These are phyloP conservation scores for Macaria liturata DNA, from an alignment of 2,888 invertebrate species.

Conservation along the genomic window DNA sequence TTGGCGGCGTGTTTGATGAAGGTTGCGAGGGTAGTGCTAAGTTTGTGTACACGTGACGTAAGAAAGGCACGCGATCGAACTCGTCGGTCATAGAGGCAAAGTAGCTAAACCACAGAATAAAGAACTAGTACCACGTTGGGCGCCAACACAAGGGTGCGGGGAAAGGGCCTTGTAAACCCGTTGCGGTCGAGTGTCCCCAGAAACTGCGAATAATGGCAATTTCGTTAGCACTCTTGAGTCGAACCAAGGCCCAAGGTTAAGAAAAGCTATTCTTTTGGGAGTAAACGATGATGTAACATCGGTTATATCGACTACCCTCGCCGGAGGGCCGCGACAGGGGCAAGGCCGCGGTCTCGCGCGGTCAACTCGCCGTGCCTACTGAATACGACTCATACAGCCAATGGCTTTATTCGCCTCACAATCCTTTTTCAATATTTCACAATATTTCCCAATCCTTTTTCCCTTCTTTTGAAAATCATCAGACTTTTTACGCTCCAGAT, in stretches of 20 bases:
- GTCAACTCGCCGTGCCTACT: slow-evolving; percentile 36
- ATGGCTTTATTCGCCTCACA: slow-evolving; percentile 29
- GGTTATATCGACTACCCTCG: slow-evolving; percentile 5
- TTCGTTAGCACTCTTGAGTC: slow-evolving; percentile 9
- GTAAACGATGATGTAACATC: slow-evolving; percentile 7
- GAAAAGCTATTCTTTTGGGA: slow-evolving; percentile 9
- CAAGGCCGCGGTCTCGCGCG: slow-evolving; percentile 55
- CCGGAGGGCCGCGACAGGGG: slow-evolving; percentile 25
- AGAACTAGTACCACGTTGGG: slow-evolving; percentile 46
- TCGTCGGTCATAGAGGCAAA: slow-evolving; percentile 36
- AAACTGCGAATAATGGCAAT: slow-evolving; percentile 22
- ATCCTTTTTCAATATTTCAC: slow-evolving; percentile 10
- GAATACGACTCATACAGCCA: slow-evolving; percentile 35
- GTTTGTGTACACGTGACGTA: slow-evolving; percentile 51
- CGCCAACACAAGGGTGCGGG: slow-evolving; percentile 38
- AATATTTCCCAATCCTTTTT: slow-evolving; percentile 13
- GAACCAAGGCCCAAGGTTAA: slow-evolving; percentile 11
- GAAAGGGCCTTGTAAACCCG: neutral
- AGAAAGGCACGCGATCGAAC: slow-evolving; percentile 48
- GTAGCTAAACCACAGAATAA: slow-evolving; percentile 18
- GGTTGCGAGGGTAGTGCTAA: slow-evolving; percentile 34
- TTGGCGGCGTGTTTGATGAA: slow-evolving; percentile 20
- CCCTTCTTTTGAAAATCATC: slow-evolving; percentile 20
- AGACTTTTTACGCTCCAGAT: slow-evolving; percentile 18
- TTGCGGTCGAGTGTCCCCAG: slow-evolving; percentile 10